A percentile compares a stretch with the other conserved stretches of the same genome.
phyloP scores from a whole-genome alignment of 2,113 vertebrate species.

The Gasterosteus nipponicus region DNA sequence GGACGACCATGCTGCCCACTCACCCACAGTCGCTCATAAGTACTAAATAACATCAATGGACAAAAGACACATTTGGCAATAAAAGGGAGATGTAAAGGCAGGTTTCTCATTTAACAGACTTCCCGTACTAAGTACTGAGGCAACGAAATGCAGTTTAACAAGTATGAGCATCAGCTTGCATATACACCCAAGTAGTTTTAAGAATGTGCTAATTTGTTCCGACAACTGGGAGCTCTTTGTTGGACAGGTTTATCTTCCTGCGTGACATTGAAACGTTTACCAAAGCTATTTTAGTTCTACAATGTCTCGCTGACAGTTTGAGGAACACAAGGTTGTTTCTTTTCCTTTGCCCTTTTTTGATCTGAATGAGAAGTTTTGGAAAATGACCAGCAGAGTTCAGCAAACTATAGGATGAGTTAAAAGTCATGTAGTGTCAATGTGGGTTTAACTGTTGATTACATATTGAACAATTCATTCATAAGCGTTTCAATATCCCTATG shows the following conservation, averaged over 20 bases:
- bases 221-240: neutral
- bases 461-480: too few relatives aligned
- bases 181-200: neutral
- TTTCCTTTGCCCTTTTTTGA: neutral
- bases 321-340: neutral
- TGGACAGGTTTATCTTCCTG: neutral
- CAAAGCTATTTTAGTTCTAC: neutral
- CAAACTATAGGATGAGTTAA: neutral
- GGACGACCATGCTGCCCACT: too few relatives aligned
- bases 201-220: neutral
- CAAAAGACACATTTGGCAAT: neutral
- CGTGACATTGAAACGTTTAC: neutral
- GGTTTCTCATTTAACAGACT: neutral
- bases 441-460: too few relatives aligned
- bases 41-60: neutral
- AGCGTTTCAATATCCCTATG: too few relatives aligned
- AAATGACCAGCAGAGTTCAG: neutral
- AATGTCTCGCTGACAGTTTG: neutral
- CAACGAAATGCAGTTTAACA: neutral
- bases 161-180: neutral
- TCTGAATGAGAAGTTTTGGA: neutral
- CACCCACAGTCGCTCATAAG: too few relatives aligned
- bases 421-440: too few relatives aligned
- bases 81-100: neutral
- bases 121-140: neutral